Evolutionary conservation across 1,140 invertebrate species (phyloP), one percentile per base, ranked within the genome.

Genomic region (Caenorhabditis inopinata): DNA sequence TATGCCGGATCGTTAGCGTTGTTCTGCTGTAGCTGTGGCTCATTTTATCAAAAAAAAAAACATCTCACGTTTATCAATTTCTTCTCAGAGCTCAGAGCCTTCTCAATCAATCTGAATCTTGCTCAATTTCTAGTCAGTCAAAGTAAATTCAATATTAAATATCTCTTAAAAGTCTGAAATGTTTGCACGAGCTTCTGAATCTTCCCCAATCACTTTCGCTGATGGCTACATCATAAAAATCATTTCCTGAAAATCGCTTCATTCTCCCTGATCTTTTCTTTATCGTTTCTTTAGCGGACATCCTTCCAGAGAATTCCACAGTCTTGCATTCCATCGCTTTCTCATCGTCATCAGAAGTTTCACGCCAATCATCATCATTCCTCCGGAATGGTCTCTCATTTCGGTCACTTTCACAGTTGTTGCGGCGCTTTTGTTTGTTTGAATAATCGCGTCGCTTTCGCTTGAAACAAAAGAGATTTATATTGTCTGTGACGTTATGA

Each of bases 301-400:
- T 7, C 14, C 38, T 42, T 42, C 6, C 38, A 14, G 14, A n/a
- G n/a, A n/a, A 51, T 51, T 68, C 58, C 58, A 21, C 23, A n/a
- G 7, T 4, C 7, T 51, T 3, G 4, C 9, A n/a, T 6, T 23
- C 25, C n/a, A 23, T 51, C 1, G 21, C 18, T 6, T 51, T 23
- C 6, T 58, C 23, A n/a, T 32, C 51, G 32, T 58, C 51, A 58
- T 58, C 21, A 38, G 7, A 68, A 68, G 38, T 68, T 68, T 68
- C 32, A 68, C 58, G 58, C 58, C 58, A 68, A 68, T 68, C 58
- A 68, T 68, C n/a, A 9, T 29, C 14, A 14, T 68, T 38, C 58
- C 58, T 68, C 58, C 58, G 38, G 58, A 68, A 68, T 68, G 23
- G 38, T 68, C 58, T 42, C 58, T 68, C 51, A 58, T 58, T 58